phyloP scores from a whole-genome alignment of 2,888 invertebrate species.

The Agrenia bidenticulata region DNA sequence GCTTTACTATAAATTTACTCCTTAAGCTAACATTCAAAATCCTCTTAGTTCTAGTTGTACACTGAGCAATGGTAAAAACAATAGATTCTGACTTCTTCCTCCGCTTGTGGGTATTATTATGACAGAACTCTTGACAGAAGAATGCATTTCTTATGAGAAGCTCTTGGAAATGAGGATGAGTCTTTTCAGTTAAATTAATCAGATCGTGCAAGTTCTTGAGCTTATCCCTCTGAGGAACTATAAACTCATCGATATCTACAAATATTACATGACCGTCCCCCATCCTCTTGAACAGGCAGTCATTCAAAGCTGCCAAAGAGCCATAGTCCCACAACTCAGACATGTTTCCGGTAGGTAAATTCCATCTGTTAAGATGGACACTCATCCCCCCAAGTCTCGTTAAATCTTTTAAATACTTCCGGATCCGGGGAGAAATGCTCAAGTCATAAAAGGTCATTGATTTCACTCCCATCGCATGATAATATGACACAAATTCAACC shows the following conservation, averaged over 20 bases:
- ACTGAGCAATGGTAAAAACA: slow-evolving; percentile 35
- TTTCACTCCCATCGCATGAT: slow-evolving; percentile 46
- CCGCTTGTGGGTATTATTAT: background rate
- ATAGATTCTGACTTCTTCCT: background rate
- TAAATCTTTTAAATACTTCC: slow-evolving; percentile 33
- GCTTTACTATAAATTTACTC: slow-evolving; percentile 84
- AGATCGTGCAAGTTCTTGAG: background rate
- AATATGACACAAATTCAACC: slow-evolving; percentile 53
- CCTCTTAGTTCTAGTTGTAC: slow-evolving; percentile 43
- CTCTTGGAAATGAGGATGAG: slow-evolving; percentile 20
- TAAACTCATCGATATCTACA: slow-evolving; percentile 85
- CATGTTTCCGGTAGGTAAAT: slow-evolving; percentile 50
- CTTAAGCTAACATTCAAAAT: slow-evolving; percentile 56
- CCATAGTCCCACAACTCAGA: slow-evolving; percentile 52
- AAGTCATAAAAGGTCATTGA: slow-evolving; percentile 48
- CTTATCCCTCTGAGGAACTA: slow-evolving; percentile 59
- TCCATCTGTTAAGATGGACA: slow-evolving; percentile 36
- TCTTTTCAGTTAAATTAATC: background rate
- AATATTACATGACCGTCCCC: slow-evolving; percentile 76
- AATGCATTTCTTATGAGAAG: slow-evolving; percentile 48
- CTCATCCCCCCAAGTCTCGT: background rate
- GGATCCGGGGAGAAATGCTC: slow-evolving; percentile 40
- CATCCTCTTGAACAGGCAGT: slow-evolving; percentile 89
- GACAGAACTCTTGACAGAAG: slow-evolving; percentile 50
- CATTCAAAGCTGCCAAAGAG: slow-evolving; percentile 79